Evolutionary conservation across 2,888 invertebrate genomes (phyloP), one percentile per base, ranked within the genome.

Genomic region (Portevinia maculata): DNA sequence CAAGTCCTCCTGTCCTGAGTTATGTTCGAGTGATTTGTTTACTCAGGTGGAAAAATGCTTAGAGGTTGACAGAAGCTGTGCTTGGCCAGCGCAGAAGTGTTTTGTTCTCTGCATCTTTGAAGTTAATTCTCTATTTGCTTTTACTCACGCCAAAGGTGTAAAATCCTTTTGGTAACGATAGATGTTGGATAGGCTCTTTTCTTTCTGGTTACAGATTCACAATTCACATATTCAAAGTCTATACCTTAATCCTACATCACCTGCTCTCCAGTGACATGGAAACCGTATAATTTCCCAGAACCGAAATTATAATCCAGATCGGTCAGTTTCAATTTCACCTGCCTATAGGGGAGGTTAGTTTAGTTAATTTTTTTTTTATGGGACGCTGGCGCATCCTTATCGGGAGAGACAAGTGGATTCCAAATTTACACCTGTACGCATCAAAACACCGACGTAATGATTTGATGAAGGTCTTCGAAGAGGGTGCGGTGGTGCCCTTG

Each of bases 281-380:
- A 62, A 83, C 60, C 71, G 71, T 83, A 73, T 76, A 76, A 76
- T 83, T 83, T 83, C 76, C 57, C 57, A 67, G 67, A 73, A 78
- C 53, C 37, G 24, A 70, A 59, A 81, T 64, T 75, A 39, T 67
- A 67, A 62, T 62, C 76, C 50, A 73, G 48, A 50, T 62, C 48
- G 83, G 76, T 71, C 76, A 81, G 60, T 48, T 59, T 24, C 8
- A 13, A 13, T 48, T 57, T 32, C 48, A 19, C 76, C 52, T 62
- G 34, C 11, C 11, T 28, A n/a, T 11, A 2, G 44, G 9, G 5
- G 6, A 1, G 30, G 15, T 41, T 15, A 4, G 28, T 30, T 17
- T 24, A 9, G 60, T 53, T 37, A 21, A 19, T 57, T 34, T 24
- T 2, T 28, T n/a, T 57, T 19, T 48, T 46, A 32, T 41, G 39